A percentile compares a stretch with the other conserved stretches of the same genome.
Conservation (phyloP, 2,113 vertebrate genomes). For the Gymnorhina tibicen region DNA sequence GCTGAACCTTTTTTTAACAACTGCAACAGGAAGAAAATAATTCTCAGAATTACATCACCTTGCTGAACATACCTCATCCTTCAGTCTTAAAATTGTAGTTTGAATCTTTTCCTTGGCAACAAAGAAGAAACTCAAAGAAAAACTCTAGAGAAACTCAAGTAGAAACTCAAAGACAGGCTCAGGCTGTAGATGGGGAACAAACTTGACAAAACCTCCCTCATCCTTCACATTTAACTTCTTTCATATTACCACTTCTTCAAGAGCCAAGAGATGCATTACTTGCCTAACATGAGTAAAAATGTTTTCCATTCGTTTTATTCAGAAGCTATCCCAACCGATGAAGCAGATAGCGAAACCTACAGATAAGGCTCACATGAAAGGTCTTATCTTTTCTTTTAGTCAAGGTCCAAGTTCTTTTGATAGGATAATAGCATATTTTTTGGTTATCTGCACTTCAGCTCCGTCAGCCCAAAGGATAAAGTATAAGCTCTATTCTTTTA, state of each 20-base stretch:
- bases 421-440: background rate
- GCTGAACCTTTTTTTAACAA: background rate
- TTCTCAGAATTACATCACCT: background rate
- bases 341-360: background rate
- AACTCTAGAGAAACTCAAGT: background rate
- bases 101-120: background rate
- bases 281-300: background rate
- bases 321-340: background rate
- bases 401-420: background rate
- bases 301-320: background rate
- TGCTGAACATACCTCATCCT: background rate
- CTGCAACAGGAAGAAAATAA: background rate
- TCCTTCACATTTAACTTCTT: background rate
- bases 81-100: background rate
- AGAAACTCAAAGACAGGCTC: background rate
- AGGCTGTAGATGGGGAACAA: background rate
- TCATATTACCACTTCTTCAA: background rate
- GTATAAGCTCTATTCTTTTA: background rate
- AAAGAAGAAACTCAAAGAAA: background rate
- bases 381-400: conserved; percentile 20
- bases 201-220: background rate
- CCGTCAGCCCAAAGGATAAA: background rate
- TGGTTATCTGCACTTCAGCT: conserved; percentile 1
- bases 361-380: conserved; percentile 2
- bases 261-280: background rate